These are phyloP conservation scores for Strongylocentrotus purpuratus DNA, from an alignment of 35 echinoderm and acorn worm species.

Conservation along the genomic window DNA sequence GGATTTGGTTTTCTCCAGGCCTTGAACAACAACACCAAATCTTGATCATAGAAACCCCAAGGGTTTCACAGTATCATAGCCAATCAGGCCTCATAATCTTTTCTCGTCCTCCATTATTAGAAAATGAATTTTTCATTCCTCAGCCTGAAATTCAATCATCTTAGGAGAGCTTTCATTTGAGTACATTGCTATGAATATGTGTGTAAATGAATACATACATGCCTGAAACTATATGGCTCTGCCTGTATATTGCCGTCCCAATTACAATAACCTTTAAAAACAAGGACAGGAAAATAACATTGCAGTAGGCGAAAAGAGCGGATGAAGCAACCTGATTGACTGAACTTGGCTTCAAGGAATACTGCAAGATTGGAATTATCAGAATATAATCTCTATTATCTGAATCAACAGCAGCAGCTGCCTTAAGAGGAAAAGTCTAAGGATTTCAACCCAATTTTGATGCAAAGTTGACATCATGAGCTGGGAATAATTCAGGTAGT, in stretches of 20 bases:
- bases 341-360: neutral
- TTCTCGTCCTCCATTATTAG: neutral
- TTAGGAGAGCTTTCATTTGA: neutral
- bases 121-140: neutral
- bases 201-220: conserved; percentile 4
- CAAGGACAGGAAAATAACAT: neutral
- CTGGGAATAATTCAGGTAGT: neutral
- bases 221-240: neutral
- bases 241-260: neutral
- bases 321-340: neutral
- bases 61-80: neutral
- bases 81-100: neutral
- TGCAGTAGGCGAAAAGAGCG: neutral
- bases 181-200: neutral
- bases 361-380: neutral
- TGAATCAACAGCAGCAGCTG: neutral
- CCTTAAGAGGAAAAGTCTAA: neutral
- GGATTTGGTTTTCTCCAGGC: neutral
- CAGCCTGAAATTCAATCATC: conserved; percentile 10
- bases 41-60: neutral
- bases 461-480: neutral
- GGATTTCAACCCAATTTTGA: neutral
- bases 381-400: neutral
- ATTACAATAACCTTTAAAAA: conserved; percentile 14
- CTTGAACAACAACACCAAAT: neutral